phyloP scores from a whole-genome alignment of 1,140 invertebrate species.

The Rhyzopertha dominica region DNA sequence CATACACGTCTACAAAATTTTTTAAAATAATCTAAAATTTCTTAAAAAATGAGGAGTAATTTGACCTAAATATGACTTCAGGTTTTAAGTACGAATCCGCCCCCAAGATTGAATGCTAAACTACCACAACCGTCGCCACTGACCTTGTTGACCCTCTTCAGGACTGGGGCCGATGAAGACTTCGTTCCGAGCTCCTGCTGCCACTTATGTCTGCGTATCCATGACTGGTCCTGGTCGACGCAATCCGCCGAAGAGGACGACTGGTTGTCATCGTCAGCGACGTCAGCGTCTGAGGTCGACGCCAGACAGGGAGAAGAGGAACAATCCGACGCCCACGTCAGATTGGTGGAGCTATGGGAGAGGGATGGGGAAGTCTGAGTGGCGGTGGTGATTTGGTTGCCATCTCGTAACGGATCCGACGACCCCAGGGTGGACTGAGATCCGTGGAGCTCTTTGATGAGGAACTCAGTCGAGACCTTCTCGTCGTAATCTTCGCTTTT shows the following conservation, averaged over 20 bases:
- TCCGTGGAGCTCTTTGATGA: no score
- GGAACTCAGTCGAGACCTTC: no score
- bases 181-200: slow-evolving; percentile 21
- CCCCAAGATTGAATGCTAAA: no score
- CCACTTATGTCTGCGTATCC: slow-evolving; percentile 2
- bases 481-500: no score
- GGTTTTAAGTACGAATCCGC: not conserved
- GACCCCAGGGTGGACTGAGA: no score
- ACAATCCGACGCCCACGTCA: slow-evolving; percentile 36
- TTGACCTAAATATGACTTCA: no score
- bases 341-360: slow-evolving; percentile 35
- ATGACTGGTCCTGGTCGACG: slow-evolving; percentile 1
- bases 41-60: no score
- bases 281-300: slow-evolving; percentile 21
- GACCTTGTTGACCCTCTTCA: slow-evolving; percentile 33
- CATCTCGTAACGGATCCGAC: no score
- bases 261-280: slow-evolving; percentile 17
- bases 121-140: slow-evolving; percentile 5
- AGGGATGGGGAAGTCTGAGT: slow-evolving; percentile 36
- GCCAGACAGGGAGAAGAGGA: slow-evolving; percentile 32
- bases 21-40: no score
- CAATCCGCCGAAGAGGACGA: slow-evolving; percentile 14
- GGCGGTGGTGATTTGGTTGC: slow-evolving; percentile 15
- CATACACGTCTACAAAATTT: no score
- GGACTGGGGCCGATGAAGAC: slow-evolving; percentile 33